Conservation (phyloP, 2,797 vertebrate species). For the Smutsia gigantea region DNA sequence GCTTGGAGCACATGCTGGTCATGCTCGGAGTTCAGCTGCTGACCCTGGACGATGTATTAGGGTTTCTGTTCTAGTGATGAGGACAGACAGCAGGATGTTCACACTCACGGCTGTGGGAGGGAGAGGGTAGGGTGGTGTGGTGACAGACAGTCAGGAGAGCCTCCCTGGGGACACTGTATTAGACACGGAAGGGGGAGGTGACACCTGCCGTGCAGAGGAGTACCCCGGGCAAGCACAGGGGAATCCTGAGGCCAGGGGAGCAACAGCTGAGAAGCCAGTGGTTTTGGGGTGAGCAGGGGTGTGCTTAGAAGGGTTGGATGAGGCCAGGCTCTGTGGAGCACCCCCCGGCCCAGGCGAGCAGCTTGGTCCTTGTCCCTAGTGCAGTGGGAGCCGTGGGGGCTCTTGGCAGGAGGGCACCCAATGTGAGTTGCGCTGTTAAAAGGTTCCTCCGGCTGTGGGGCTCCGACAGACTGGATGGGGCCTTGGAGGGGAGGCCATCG, state of each 20-base stretch:
- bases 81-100: neutral
- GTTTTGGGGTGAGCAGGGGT: neutral
- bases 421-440: neutral
- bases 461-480: no score
- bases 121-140: no score
- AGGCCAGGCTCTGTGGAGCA: neutral
- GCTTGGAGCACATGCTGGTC: rapidly evolving
- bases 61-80: rapidly evolving
- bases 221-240: rapidly evolving
- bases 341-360: neutral
- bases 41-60: rapidly evolving
- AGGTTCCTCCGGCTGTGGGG: neutral
- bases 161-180: neutral
- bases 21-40: rapidly evolving
- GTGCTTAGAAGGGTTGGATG: neutral
- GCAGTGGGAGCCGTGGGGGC: neutral
- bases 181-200: neutral
- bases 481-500: neutral
- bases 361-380: neutral
- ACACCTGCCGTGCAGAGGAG: rapidly evolving
- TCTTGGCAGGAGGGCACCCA: neutral
- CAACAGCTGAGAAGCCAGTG: neutral
- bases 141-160: rapidly evolving
- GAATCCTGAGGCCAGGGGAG: neutral
- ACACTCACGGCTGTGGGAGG: neutral